These are phyloP conservation scores for Indri indri DNA, from an alignment of 2,113 vertebrate genomes.

Conservation along the genomic window DNA sequence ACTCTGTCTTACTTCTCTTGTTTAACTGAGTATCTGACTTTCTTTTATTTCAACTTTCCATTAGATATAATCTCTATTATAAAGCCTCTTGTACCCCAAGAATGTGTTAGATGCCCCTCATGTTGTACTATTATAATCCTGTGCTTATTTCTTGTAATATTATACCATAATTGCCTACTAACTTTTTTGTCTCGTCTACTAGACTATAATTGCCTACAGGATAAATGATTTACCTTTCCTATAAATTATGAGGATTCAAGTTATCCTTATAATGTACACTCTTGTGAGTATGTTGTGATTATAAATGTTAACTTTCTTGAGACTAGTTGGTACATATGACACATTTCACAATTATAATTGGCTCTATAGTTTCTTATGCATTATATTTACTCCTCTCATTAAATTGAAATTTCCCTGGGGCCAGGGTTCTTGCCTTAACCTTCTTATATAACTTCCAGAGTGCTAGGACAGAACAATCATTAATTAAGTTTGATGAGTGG, in stretches of 20 bases:
- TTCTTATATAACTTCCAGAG: slow-evolving; percentile 9
- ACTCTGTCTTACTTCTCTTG: not conserved
- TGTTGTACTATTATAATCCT: not conserved
- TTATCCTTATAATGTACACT: not conserved
- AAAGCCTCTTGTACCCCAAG: not conserved
- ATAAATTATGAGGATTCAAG: not conserved
- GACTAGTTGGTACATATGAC: not conserved
- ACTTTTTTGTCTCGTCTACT: not conserved
- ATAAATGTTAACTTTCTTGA: slow-evolving; percentile 20
- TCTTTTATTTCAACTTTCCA: not conserved
- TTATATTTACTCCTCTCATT: slow-evolving; percentile 52
- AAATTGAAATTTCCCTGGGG: not conserved
- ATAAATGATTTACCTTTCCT: not conserved
- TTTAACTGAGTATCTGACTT: not conserved
- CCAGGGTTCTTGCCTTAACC: slow-evolving; percentile 7
- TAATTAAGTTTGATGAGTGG: slow-evolving; percentile 40
- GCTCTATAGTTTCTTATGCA: not conserved
- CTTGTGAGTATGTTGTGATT: not conserved
- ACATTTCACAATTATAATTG: slow-evolving; percentile 43
- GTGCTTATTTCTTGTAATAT: not conserved
- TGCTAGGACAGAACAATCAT: not conserved
- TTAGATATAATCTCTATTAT: not conserved
- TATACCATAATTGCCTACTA: not conserved
- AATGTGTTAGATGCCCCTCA: not conserved
- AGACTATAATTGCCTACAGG: not conserved